Conservation (phyloP, 37 sponge, comb jelly and placozoan genomes). For the Halichondria panicea region DNA sequence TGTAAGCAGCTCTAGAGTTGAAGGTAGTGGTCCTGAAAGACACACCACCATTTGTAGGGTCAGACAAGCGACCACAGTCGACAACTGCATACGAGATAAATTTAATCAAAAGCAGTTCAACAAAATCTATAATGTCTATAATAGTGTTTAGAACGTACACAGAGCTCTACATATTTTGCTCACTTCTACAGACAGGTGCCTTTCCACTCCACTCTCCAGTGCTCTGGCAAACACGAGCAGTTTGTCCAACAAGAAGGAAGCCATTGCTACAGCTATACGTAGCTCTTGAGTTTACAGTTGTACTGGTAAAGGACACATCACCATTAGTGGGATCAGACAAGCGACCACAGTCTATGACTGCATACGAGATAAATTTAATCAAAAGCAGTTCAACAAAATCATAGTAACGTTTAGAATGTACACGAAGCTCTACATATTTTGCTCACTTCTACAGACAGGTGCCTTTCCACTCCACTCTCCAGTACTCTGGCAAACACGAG, state of each 20-base stretch:
- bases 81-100: no score
- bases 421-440: no score
- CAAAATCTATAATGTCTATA: no score
- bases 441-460: constrained; percentile 57
- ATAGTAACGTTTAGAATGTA: no score
- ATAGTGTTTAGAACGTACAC: no score
- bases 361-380: not conserved
- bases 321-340: constrained; percentile 44
- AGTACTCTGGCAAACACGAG: constrained; percentile 9
- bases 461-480: constrained; percentile 43
- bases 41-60: constrained; percentile 32
- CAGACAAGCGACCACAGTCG: constrained; percentile 35
- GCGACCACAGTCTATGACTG: constrained; percentile 33
- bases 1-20: constrained; percentile 16
- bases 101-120: no score
- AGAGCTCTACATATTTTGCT: no score
- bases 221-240: constrained; percentile 31
- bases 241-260: constrained; percentile 30
- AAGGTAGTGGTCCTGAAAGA: constrained; percentile 1
- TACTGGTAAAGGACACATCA: constrained; percentile 5
- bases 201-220: constrained; percentile 42
- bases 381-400: no score
- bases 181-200: constrained; percentile 39
- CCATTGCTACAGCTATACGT: constrained; percentile 36
- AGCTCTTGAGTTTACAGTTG: not conserved